A percentile compares a stretch with the other conserved stretches of the same genome.
Conservation (phyloP, 53 echinoderm and acorn worm genomes). For the Antedon mediterranea region DNA sequence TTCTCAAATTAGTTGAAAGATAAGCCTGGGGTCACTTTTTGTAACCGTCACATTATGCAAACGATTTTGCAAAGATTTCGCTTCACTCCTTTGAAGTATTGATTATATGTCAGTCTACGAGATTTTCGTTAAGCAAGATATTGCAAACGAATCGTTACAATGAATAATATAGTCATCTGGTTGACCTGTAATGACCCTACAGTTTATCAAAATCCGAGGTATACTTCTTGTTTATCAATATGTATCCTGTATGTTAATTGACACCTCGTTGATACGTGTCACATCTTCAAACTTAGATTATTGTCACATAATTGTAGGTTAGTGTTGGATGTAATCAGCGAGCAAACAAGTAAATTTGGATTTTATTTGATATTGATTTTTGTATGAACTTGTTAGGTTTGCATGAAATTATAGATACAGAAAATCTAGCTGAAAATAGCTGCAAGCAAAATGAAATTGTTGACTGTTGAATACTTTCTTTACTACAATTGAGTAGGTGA, state of each 20-base stretch:
- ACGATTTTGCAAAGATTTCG: background rate
- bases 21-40: background rate
- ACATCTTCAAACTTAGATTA: background rate
- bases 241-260: background rate
- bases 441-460: no score
- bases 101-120: background rate
- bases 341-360: background rate
- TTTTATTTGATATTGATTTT: background rate
- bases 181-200: background rate
- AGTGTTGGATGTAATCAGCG: background rate
- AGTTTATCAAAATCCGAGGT: background rate
- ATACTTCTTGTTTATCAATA: background rate
- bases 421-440: no score
- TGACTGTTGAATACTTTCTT: no score
- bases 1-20: background rate
- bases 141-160: no score
- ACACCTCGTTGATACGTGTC: background rate
- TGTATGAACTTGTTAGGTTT: background rate
- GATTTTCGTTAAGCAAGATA: no score
- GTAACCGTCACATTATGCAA: background rate
- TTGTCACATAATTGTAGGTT: background rate
- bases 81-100: background rate
- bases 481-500: no score
- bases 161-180: no score
- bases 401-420: background rate